Evolutionary conservation across 2,113 vertebrate genomes (phyloP).

Genomic region (Andinoacara biseriatus): DNA sequence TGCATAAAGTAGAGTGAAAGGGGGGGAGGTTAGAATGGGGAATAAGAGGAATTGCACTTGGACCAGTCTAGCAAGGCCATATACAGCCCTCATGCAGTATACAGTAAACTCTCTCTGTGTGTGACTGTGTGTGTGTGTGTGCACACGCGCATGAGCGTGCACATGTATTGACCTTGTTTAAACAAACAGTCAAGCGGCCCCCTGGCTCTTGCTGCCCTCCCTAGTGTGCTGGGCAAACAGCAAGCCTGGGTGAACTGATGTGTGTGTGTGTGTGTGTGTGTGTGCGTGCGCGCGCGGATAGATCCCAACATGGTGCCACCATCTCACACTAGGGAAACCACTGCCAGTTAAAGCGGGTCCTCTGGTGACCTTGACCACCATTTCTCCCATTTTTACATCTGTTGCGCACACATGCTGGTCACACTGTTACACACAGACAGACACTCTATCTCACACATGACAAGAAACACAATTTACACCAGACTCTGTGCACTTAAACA

Average conservation of each 20-base stretch:
- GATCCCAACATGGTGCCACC: constrained; percentile 51
- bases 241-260: constrained; percentile 52
- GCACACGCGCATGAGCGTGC: neutral
- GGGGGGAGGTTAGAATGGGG: constrained; percentile 40
- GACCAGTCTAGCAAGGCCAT: constrained; percentile 68
- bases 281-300: constrained; percentile 36
- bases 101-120: constrained; percentile 63
- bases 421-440: constrained; percentile 2
- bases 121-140: neutral
- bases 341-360: constrained; percentile 59
- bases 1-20: constrained; percentile 12
- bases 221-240: constrained; percentile 74
- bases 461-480: constrained; percentile 37
- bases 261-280: constrained; percentile 12
- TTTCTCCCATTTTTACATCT: constrained; percentile 85
- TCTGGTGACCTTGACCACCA: constrained; percentile 85
- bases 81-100: constrained; percentile 74
- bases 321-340: constrained; percentile 53
- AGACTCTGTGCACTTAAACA: constrained; percentile 38
- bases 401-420: constrained; percentile 39
- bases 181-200: constrained; percentile 78
- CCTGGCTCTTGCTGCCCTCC: constrained; percentile 74
- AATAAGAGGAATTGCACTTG: constrained; percentile 56
- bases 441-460: neutral
- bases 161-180: constrained; percentile 80